Evolutionary conservation across 2,113 vertebrate genomes (phyloP).

Genomic region (Bolborhynchus lineola): DNA sequence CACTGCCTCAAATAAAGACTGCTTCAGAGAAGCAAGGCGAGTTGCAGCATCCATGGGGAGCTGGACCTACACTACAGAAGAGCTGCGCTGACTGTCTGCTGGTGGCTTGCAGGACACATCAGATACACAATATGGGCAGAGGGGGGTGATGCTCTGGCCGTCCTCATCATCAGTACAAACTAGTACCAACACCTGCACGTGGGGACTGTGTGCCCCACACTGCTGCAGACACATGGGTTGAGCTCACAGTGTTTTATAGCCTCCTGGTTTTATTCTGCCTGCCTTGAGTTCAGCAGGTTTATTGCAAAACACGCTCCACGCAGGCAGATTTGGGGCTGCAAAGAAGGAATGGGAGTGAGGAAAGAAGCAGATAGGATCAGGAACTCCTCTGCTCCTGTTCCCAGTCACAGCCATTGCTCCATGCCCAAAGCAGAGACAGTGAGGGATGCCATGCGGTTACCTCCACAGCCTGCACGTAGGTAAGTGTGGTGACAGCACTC

Average conservation of each 20-base stretch:
- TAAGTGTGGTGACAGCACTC: fast-evolving
- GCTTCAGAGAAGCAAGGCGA: neutral
- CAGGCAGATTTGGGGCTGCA: neutral
- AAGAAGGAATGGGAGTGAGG: neutral
- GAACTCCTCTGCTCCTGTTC: neutral
- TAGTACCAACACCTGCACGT: neutral
- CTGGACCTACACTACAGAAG: neutral
- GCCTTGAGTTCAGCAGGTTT: neutral
- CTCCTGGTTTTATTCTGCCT: neutral
- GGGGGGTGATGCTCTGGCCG: neutral
- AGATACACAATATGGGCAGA: neutral
- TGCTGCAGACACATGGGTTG: fast-evolving
- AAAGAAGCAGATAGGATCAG: neutral
- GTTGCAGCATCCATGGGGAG: neutral
- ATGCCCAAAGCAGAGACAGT: neutral
- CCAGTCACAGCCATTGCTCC: neutral
- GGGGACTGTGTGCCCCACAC: neutral
- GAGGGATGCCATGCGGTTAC: neutral
- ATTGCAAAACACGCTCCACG: neutral
- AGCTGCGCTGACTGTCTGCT: neutral
- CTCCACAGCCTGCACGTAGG: fast-evolving
- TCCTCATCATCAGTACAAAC: neutral
- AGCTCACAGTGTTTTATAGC: neutral
- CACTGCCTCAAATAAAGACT: neutral
- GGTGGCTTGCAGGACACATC: neutral